Evolutionary conservation across 2,113 vertebrate genomes (phyloP).

Genomic region (Amphiprion ocellaris): DNA sequence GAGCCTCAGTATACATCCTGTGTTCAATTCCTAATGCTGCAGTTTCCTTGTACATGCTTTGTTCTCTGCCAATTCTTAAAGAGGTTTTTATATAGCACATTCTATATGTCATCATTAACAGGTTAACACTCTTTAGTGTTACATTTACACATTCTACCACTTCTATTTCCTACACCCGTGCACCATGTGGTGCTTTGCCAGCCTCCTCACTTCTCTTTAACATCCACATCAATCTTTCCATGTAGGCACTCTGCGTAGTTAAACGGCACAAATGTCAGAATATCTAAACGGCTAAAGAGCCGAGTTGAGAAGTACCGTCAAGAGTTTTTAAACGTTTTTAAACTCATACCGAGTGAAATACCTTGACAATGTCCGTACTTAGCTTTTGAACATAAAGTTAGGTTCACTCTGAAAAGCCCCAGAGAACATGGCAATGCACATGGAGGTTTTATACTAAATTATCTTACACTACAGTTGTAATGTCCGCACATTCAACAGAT

Average conservation of each 20-base stretch:
- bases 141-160: neutral
- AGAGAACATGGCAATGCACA: slow-evolving; percentile 1
- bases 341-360: slow-evolving; percentile 26
- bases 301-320: slow-evolving; percentile 22
- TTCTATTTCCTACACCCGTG: slow-evolving; percentile 5
- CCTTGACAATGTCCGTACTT: slow-evolving; percentile 32
- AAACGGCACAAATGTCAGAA: slow-evolving; percentile 45
- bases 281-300: slow-evolving; percentile 35
- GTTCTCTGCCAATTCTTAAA: neutral
- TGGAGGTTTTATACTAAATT: slow-evolving; percentile 27
- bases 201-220: slow-evolving; percentile 11
- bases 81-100: neutral
- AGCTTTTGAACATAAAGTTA: slow-evolving; percentile 15
- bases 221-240: slow-evolving; percentile 19
- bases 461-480: slow-evolving; percentile 14
- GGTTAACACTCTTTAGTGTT: neutral
- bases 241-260: slow-evolving; percentile 4
- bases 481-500: slow-evolving; percentile 4
- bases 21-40: neutral
- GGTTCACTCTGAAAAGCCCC: neutral
- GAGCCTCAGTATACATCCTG: too few relatives aligned
- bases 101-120: neutral
- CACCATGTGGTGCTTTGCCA: neutral
- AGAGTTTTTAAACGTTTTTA: slow-evolving; percentile 42
- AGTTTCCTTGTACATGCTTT: neutral